These are phyloP conservation scores for Epizoanthus fatuus DNA, from an alignment of 92 coral and sea anemone species.

Conservation along the genomic window DNA sequence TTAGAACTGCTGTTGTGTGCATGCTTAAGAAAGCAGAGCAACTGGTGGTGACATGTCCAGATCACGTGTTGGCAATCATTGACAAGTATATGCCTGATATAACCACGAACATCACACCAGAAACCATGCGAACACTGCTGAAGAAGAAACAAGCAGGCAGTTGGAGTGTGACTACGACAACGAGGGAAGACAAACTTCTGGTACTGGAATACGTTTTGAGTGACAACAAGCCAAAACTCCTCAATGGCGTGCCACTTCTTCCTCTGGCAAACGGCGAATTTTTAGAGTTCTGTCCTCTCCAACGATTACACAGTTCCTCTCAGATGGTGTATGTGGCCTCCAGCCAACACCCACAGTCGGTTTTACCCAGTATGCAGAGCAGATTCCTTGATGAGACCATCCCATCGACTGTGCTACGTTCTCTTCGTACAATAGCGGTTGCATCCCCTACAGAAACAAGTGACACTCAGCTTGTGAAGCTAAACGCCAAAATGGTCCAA, in stretches of 20 bases:
- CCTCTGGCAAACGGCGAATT: conserved; percentile 60
- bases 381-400: conserved; percentile 55
- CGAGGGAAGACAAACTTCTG: conserved; percentile 48
- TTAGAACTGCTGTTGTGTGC: neutral
- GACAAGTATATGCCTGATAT: conserved; percentile 11
- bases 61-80: conserved; percentile 49
- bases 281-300: conserved; percentile 26
- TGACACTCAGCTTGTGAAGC: conserved; percentile 36
- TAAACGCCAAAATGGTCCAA: conserved; percentile 25
- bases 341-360: conserved; percentile 29
- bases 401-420: neutral
- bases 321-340: conserved; percentile 44
- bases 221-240: conserved; percentile 10
- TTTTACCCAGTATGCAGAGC: conserved; percentile 53
- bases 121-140: neutral
- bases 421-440: conserved; percentile 44
- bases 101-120: conserved; percentile 1
- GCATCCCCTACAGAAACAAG: neutral
- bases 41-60: conserved; percentile 29
- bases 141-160: neutral
- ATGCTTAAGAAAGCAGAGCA: conserved; percentile 12
- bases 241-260: conserved; percentile 53
- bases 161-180: neutral
- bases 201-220: conserved; percentile 48
- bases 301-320: conserved; percentile 4